A percentile compares a stretch with the other conserved stretches of the same genome.
phyloP scores from a whole-genome alignment of 2,113 vertebrate species.

The Onychorhynchus coronatus region DNA sequence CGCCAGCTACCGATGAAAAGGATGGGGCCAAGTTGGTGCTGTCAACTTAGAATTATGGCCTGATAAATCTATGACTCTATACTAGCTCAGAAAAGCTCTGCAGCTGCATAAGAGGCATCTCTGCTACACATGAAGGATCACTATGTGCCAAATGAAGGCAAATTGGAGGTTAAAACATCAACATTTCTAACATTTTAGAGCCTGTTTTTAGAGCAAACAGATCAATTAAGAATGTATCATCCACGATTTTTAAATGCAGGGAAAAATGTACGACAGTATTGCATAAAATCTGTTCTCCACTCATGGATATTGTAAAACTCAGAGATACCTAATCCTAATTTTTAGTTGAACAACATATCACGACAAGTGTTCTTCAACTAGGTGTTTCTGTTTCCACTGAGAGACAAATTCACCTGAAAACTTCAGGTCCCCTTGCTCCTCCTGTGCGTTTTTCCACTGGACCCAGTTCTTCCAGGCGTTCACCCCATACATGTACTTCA shows the following conservation, averaged over 20 bases:
- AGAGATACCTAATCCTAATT: background rate
- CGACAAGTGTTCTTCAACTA: background rate
- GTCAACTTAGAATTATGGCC: background rate
- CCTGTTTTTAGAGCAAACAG: background rate
- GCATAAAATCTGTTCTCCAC: background rate
- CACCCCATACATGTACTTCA: slow-evolving; percentile 90
- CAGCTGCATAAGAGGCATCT: background rate
- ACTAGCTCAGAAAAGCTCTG: background rate
- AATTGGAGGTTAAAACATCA: background rate
- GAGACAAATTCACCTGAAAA: slow-evolving; percentile 71
- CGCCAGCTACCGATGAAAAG: background rate
- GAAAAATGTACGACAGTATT: background rate
- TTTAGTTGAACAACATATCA: background rate
- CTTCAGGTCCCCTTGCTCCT: slow-evolving; percentile 83
- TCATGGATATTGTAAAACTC: background rate
- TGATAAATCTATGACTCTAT: background rate
- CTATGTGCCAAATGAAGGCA: background rate
- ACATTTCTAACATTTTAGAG: background rate
- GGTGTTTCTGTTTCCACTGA: background rate
- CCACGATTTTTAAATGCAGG: background rate
- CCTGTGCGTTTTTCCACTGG: slow-evolving; percentile 87
- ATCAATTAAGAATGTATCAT: background rate
- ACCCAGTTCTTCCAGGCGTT: slow-evolving; percentile 97
- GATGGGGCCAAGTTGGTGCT: background rate
- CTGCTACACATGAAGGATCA: background rate